Evolutionary conservation across 2,113 vertebrate genomes (phyloP).

Genomic region (Bagarius yarrelli): DNA sequence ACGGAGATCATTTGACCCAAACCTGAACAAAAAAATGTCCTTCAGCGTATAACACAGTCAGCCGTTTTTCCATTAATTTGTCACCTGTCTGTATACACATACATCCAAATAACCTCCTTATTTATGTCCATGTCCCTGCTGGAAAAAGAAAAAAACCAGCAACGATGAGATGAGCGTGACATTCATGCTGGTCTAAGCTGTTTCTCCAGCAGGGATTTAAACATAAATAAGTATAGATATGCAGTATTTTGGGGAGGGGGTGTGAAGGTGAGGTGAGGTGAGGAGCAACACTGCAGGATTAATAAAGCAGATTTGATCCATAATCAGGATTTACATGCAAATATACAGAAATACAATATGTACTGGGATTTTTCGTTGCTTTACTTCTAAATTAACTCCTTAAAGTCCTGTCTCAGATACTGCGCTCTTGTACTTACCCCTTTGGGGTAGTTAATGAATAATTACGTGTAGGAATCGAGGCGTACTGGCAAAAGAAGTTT

Average conservation of each 20-base stretch:
- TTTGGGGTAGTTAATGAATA: not conserved
- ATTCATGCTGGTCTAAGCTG: conserved; percentile 22
- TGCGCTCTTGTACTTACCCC: not conserved
- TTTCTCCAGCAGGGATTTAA: conserved; percentile 16
- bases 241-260: conserved; percentile 2
- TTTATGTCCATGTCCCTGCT: not conserved
- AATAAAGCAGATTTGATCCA: not conserved
- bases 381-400: not conserved
- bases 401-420: not conserved
- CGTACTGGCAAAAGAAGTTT: not conserved
- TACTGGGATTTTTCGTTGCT: not conserved
- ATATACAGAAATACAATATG: not conserved
- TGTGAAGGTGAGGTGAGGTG: not conserved
- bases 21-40: not conserved
- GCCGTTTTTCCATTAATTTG: conserved; percentile 26
- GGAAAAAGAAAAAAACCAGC: not conserved
- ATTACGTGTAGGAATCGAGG: not conserved
- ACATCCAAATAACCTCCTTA: conserved; percentile 26
- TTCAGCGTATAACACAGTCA: conserved; percentile 2
- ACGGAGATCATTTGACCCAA: not conserved
- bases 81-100: conserved; percentile 28
- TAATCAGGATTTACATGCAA: not conserved
- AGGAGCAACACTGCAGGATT: not conserved
- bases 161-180: not conserved
- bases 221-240: conserved; percentile 23